Evolutionary conservation across 2,113 vertebrate genomes (phyloP).

Genomic region (Nycticorax nycticorax): DNA sequence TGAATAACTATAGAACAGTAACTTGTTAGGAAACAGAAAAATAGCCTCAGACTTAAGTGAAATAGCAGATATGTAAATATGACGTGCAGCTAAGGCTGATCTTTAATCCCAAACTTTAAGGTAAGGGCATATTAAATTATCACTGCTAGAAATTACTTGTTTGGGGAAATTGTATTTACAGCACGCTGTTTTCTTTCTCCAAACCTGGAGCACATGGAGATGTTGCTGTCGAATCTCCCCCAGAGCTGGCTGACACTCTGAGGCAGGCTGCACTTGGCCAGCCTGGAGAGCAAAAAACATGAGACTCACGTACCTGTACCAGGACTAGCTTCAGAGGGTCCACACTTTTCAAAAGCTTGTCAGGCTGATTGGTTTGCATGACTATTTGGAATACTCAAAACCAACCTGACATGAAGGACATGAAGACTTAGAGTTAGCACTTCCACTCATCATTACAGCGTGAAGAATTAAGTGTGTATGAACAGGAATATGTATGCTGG

Average conservation of each 20-base stretch:
- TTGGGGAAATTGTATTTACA: not conserved
- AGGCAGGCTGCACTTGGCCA: not conserved
- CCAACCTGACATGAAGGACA: accelerated
- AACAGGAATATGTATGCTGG: not conserved
- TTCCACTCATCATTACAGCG: not conserved
- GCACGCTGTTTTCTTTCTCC: not conserved
- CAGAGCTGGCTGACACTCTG: not conserved
- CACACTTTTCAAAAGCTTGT: not conserved
- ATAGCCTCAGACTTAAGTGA: not conserved
- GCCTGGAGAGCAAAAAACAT: not conserved
- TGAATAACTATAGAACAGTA: not conserved
- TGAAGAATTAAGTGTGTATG: not conserved
- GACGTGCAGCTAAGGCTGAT: not conserved
- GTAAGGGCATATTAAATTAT: not conserved
- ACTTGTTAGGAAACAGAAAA: not conserved
- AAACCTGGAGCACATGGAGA: accelerated
- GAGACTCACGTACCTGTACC: accelerated
- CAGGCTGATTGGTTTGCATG: not conserved
- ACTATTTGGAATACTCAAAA: not conserved
- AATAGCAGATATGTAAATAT: not conserved
- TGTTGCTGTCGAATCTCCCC: not conserved
- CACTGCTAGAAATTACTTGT: not conserved
- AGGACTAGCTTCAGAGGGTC: not conserved
- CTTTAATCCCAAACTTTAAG: not conserved
- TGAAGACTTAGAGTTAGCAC: not conserved